Conservation (phyloP, 1,140 invertebrate species). For the Drosophila prosaltans region DNA sequence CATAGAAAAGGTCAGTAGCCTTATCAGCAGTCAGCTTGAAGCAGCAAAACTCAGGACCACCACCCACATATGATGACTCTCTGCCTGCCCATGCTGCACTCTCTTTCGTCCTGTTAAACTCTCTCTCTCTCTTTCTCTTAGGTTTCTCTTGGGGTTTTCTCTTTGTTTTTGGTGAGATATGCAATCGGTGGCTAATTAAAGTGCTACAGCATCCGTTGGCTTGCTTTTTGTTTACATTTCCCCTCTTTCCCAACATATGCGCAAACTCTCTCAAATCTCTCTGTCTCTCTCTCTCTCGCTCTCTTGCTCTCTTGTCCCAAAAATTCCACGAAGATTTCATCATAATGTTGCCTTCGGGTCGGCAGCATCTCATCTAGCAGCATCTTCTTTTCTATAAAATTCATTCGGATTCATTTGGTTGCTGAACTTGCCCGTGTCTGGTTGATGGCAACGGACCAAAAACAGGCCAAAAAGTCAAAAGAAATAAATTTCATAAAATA, state of each 20-base stretch:
- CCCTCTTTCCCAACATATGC: slow-evolving; percentile 44
- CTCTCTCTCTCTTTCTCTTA: slow-evolving; percentile 35
- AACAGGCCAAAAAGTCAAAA: slow-evolving; percentile 24
- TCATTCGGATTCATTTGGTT: slow-evolving; percentile 77
- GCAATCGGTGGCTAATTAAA: slow-evolving; percentile 83
- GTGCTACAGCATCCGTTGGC: slow-evolving; percentile 55
- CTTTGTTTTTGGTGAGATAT: slow-evolving; percentile 52
- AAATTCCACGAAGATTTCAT: slow-evolving; percentile 25
- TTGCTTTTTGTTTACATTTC: slow-evolving; percentile 72
- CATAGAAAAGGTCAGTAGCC: slow-evolving; percentile 76
- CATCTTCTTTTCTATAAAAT: slow-evolving; percentile 56
- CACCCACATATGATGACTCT: slow-evolving; percentile 26
- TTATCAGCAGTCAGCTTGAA: slow-evolving; percentile 57
- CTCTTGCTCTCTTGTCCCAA: slow-evolving; percentile 13
- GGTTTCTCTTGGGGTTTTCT: slow-evolving; percentile 24
- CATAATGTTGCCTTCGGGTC: slow-evolving; percentile 23
- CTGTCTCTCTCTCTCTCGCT: not conserved
- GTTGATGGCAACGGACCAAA: slow-evolving; percentile 55
- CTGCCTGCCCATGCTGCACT: not conserved
- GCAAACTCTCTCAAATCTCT: not conserved
- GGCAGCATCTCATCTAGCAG: slow-evolving; percentile 45
- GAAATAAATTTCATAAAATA: slow-evolving; percentile 43
- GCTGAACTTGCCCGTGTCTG: slow-evolving; percentile 80
- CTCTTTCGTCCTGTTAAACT: not conserved
- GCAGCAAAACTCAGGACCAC: slow-evolving; percentile 17